Evolutionary conservation across 2,797 vertebrate species (phyloP).

Genomic region (Centroberyx gerrardi): DNA sequence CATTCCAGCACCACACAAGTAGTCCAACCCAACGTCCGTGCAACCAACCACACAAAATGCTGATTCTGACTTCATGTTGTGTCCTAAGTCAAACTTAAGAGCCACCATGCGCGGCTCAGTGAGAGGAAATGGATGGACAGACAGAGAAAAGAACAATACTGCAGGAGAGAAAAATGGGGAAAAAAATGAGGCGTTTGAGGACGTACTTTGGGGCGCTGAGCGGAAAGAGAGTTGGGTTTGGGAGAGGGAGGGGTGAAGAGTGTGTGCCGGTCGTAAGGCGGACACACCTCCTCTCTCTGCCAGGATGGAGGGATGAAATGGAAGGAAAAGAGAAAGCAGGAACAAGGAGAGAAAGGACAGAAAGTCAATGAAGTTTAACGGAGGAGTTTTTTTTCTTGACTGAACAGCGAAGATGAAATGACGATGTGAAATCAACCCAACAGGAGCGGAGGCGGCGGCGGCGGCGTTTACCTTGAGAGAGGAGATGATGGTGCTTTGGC

Average conservation of each 20-base stretch:
- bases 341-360: constrained; percentile 32
- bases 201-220: constrained; percentile 85
- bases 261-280: constrained; percentile 85
- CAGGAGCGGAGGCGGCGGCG: not conserved
- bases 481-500: constrained; percentile 69
- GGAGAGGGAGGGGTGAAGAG: constrained; percentile 88
- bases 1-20: no score
- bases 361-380: constrained; percentile 39
- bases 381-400: constrained; percentile 2
- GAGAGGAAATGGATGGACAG: not conserved
- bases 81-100: not conserved
- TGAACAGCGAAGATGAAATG: constrained; percentile 24
- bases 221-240: constrained; percentile 79
- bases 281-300: constrained; percentile 83
- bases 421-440: not conserved
- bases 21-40: no score
- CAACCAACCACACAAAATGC: no score
- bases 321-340: constrained; percentile 23
- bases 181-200: constrained; percentile 44
- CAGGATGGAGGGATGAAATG: constrained; percentile 59
- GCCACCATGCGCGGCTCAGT: not conserved
- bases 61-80: no score
- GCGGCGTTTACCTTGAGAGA: constrained; percentile 80
- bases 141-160: constrained; percentile 21
- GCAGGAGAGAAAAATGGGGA: constrained; percentile 5